A percentile compares a stretch with the other conserved stretches of the same genome.
Conservation (phyloP, 92 coral and sea anemone species). For the Pocillopora meandrina region DNA sequence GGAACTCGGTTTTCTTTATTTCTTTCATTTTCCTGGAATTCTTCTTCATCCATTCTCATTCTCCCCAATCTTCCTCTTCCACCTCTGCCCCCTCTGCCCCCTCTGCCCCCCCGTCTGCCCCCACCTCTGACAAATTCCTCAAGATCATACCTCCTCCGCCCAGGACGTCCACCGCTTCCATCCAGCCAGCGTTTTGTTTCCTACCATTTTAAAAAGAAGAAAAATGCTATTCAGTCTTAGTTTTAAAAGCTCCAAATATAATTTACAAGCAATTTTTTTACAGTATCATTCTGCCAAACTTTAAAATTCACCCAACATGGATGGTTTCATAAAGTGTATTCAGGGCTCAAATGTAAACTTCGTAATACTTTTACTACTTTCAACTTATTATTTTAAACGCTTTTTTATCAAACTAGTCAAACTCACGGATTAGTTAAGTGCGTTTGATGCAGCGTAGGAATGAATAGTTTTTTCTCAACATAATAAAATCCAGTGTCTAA, state of each 20-base stretch:
- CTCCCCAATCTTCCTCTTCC: slow-evolving; percentile 14
- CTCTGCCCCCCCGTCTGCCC: slow-evolving; percentile 45
- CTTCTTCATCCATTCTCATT: slow-evolving; percentile 46
- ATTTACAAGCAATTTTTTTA: background rate
- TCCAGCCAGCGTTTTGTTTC: slow-evolving; percentile 33
- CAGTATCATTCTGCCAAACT: background rate
- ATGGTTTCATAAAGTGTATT: too few species aligned
- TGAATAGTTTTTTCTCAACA: too few species aligned
- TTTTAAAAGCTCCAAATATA: background rate
- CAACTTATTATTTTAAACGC: too few species aligned
- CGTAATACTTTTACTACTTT: too few species aligned
- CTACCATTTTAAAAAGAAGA: slow-evolving; percentile 8
- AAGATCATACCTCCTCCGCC: slow-evolving; percentile 66
- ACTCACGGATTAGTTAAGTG: too few species aligned
- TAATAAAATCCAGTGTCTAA: too few species aligned
- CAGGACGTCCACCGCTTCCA: slow-evolving; percentile 69
- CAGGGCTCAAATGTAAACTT: too few species aligned
- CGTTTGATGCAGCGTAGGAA: too few species aligned
- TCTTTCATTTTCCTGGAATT: slow-evolving; percentile 45
- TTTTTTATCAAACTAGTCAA: too few species aligned
- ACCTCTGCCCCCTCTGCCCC: slow-evolving; percentile 34
- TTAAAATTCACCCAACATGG: background rate
- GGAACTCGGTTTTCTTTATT: slow-evolving; percentile 34
- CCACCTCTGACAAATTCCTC: slow-evolving; percentile 75
- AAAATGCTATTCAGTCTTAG: too few species aligned